Conservation (phyloP, 1,140 invertebrate genomes). For the Leptinotarsa undecemlineata region DNA sequence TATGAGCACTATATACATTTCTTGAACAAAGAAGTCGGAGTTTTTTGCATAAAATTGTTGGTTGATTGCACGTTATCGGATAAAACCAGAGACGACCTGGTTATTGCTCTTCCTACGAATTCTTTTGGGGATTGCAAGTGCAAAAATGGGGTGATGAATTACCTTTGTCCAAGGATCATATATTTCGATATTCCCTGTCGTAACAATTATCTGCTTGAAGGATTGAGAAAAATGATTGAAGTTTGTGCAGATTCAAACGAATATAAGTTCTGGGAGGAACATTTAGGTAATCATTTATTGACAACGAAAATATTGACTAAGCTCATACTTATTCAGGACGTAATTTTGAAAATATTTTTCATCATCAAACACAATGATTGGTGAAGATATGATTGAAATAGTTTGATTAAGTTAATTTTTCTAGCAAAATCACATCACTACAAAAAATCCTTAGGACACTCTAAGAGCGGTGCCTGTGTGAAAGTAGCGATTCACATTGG, state of each 20-base stretch:
- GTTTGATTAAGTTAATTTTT: too few relatives aligned
- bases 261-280: conserved; percentile 35
- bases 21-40: conserved; percentile 41
- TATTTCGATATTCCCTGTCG: conserved; percentile 39
- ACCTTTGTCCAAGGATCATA: conserved; percentile 37
- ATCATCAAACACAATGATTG: too few relatives aligned
- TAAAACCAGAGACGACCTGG: conserved; percentile 18
- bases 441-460: too few relatives aligned
- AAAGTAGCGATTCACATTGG: too few relatives aligned
- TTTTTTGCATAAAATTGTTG: conserved; percentile 42
- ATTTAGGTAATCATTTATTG: conserved; percentile 31
- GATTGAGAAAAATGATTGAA: conserved; percentile 37
- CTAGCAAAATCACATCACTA: too few relatives aligned
- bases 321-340: background rate
- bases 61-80: background rate
- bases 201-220: conserved; percentile 40
- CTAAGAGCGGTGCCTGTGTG: too few relatives aligned
- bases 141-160: conserved; percentile 7
- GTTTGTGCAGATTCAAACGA: conserved; percentile 23
- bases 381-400: too few relatives aligned
- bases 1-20: conserved; percentile 36
- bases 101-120: conserved; percentile 31
- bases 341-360: too few relatives aligned
- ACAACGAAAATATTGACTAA: background rate
- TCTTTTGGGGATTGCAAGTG: background rate